These are phyloP conservation scores for Leucoraja erinaceus DNA, from an alignment of 2,113 vertebrate genomes.

Conservation along the genomic window DNA sequence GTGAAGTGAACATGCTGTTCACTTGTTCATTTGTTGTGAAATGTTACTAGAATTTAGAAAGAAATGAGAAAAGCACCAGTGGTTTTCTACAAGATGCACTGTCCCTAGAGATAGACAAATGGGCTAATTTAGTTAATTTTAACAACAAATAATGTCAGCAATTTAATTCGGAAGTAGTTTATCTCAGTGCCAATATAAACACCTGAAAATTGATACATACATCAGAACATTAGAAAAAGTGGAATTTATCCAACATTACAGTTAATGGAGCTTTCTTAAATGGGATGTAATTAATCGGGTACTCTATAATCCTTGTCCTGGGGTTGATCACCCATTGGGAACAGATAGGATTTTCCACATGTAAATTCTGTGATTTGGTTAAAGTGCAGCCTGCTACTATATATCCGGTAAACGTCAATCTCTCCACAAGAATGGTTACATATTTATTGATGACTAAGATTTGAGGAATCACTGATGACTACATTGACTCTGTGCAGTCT, in stretches of 20 bases:
- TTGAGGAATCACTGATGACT: constrained; percentile 15
- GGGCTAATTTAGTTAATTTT: background rate
- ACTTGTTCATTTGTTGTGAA: background rate
- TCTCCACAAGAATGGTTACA: background rate
- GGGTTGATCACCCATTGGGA: background rate
- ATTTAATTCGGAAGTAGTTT: background rate
- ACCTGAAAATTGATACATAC: constrained; percentile 1
- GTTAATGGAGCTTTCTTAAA: background rate
- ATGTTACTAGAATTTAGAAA: background rate
- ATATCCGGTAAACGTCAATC: constrained; percentile 9
- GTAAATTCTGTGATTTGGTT: background rate
- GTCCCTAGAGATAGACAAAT: background rate
- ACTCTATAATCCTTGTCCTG: background rate
- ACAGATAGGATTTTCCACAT: background rate
- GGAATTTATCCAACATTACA: constrained; percentile 5
- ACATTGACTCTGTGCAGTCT: background rate
- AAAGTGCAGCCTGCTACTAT: constrained; percentile 12
- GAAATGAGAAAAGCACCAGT: background rate
- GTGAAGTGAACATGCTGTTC: background rate
- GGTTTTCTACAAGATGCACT: background rate
- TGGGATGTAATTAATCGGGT: background rate
- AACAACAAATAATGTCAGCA: background rate
- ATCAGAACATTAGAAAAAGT: background rate
- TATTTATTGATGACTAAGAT: background rate
- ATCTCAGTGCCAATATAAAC: background rate